Evolutionary conservation across 2,797 vertebrate species (phyloP), one percentile per base, ranked within the genome.

Genomic region (Sebastolobus altivelis): DNA sequence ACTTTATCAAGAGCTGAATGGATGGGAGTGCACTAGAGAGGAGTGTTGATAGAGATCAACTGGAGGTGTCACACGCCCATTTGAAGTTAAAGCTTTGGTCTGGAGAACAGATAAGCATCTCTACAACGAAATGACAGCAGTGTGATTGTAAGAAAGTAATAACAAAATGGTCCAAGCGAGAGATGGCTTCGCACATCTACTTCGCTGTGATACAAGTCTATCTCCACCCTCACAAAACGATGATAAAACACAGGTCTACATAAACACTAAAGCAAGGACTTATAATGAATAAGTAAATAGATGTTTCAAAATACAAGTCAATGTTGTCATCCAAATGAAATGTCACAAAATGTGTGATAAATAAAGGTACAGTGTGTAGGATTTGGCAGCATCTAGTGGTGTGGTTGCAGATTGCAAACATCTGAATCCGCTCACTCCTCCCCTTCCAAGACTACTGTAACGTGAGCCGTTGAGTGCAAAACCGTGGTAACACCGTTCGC

Each of bases 11-110:
- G 46, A 38, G 61, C 35, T 61, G 40, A 70, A 55, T 60, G 10
- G 56, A 67, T 22, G 61, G 25, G 12, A 29, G 58, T 22, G 75
- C 38, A 52, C 13, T 4, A 7, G 12, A 46, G 63, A 72, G 27
- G 18, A 29, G 11, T n/a, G 80, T 29, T 72, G 27, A 55, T 37
- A 31, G 46, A 58, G 55, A 62, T 62, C 67, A 5, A 35, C 54
- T 40, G 11, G 35, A 40, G 43, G 25, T n/a, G 65, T 60, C 35
- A 58, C 38, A 52, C 11, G 9, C 35, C 13, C 18, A 20, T 7
- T 13, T 27, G 11, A 56, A 67, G 77, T 40, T 37, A 67, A 52
- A 73, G 14, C n/a, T 72, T 33, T 29, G 46, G 40, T 40, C 13
- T 13, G 14, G 10, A 43, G 20, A 60, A 18, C 8, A 46, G 14